phyloP scores from a whole-genome alignment of 2,888 invertebrate species.

The Euproctis similis region DNA sequence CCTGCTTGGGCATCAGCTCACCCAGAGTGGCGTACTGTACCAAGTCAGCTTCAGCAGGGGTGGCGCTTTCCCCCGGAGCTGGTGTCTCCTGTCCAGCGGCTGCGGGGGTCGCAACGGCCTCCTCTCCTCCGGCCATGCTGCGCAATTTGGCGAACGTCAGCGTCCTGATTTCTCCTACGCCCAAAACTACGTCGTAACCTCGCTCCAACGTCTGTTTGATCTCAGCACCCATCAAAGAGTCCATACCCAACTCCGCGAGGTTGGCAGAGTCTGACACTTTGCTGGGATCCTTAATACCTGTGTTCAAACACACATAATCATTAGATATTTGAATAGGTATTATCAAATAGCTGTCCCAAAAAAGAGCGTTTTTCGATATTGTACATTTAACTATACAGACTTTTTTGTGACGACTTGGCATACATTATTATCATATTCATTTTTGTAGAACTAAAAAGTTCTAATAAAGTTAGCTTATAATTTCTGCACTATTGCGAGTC shows the following conservation, averaged over 20 bases:
- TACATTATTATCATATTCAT: no score
- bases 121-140: slow-evolving; percentile 65
- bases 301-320: neutral
- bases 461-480: no score
- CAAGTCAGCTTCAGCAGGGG: slow-evolving; percentile 41
- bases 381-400: no score
- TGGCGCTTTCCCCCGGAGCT: slow-evolving; percentile 7
- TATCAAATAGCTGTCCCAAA: no score
- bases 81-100: no score
- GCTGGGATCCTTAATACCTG: slow-evolving; percentile 89
- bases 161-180: slow-evolving; percentile 92
- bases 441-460: no score
- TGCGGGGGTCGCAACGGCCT: slow-evolving; percentile 21
- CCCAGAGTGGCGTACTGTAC: slow-evolving; percentile 56
- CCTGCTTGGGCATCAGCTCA: slow-evolving; percentile 85
- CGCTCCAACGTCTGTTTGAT: slow-evolving; percentile 97
- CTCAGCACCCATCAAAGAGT: slow-evolving; percentile 99
- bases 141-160: slow-evolving; percentile 86
- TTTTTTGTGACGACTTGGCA: no score
- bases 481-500: no score
- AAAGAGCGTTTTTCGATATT: no score
- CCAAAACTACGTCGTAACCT: slow-evolving; percentile 91
- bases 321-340: no score
- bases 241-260: slow-evolving; percentile 97
- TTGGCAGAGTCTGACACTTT: slow-evolving; percentile 84